Percentiles rank a stretch among this genome's conserved stretches.
Evolutionary conservation across 2,888 invertebrate genomes (phyloP).

Genomic region (Rhogogaster chlorosoma): DNA sequence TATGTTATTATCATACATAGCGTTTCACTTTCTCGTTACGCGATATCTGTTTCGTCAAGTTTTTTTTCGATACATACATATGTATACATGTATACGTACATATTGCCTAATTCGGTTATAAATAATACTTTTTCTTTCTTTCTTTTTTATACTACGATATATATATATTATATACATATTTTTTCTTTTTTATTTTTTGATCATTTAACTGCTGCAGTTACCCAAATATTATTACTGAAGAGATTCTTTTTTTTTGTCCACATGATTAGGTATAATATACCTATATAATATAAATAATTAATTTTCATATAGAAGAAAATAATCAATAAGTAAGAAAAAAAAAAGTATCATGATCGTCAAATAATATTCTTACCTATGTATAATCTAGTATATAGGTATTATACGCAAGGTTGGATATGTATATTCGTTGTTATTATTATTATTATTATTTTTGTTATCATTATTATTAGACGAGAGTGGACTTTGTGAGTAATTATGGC

Average conservation of each 20-base stretch:
- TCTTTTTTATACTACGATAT: background rate
- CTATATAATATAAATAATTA: no score
- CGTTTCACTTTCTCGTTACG: constrained; percentile 24
- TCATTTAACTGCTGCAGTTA: background rate
- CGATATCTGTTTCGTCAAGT: constrained; percentile 6
- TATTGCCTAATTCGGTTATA: background rate
- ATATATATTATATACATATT: background rate
- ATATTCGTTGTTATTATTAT: no score
- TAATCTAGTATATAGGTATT: no score
- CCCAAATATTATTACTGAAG: no score
- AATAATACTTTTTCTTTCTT: background rate
- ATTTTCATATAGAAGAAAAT: no score
- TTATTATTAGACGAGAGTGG: background rate
- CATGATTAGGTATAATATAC: no score
- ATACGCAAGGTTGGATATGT: no score
- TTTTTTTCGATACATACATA: background rate
- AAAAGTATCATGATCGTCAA: no score
- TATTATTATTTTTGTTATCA: background rate
- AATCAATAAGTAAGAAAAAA: no score
- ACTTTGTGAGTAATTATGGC: constrained; percentile 8
- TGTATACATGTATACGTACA: background rate
- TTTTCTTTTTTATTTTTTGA: background rate
- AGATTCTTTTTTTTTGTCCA: no score
- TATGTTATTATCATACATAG: background rate
- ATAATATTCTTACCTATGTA: no score